phyloP scores from a whole-genome alignment of 2,888 invertebrate species.

The Oxystoma pomonae region DNA sequence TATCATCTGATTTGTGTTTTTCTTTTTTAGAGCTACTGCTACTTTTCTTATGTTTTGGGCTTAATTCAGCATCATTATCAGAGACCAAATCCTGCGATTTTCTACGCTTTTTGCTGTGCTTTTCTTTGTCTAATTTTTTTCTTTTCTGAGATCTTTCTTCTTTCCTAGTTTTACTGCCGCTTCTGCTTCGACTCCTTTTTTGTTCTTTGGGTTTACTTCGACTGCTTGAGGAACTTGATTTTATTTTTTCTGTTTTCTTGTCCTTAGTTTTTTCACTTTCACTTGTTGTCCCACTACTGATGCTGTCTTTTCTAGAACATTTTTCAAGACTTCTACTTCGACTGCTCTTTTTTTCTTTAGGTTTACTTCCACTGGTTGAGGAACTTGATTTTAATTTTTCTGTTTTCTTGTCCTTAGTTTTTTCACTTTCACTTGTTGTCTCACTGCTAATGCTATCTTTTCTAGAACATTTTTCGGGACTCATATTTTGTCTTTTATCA shows the following conservation, averaged over 20 bases:
- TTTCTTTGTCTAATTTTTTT: conserved; percentile 10
- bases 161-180: conserved; percentile 34
- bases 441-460: conserved; percentile 20
- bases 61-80: background rate
- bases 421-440: conserved; percentile 13
- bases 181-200: conserved; percentile 33
- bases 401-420: conserved; percentile 4
- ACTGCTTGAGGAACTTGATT: conserved; percentile 13
- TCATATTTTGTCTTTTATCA: conserved; percentile 29
- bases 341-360: conserved; percentile 25
- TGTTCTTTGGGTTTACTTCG: conserved; percentile 12
- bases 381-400: conserved; percentile 7
- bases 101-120: too few relatives aligned
- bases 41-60: background rate
- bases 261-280: conserved; percentile 13
- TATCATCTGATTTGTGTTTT: conserved; percentile 29
- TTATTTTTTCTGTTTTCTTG: conserved; percentile 1
- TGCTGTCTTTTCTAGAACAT: conserved; percentile 21
- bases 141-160: conserved; percentile 21
- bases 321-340: conserved; percentile 35
- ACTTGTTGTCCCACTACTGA: conserved; percentile 13
- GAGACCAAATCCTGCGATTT: background rate
- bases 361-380: too few relatives aligned
- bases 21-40: conserved; percentile 13
- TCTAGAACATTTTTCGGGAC: conserved; percentile 30